phyloP scores from a whole-genome alignment of 2,888 invertebrate genomes.

The Nineta flava region DNA sequence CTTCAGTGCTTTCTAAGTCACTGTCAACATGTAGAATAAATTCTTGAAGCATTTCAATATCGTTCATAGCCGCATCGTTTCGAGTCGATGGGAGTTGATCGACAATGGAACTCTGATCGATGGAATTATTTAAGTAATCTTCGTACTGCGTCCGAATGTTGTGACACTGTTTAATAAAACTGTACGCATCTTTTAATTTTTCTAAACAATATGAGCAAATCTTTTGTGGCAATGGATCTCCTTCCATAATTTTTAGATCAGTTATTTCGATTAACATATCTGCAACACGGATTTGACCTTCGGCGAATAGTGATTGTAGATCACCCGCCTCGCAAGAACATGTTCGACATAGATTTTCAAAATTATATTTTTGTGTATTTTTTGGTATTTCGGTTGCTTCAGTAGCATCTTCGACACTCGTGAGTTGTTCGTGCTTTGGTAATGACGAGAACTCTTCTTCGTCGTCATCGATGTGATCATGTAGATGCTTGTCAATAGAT shows the following conservation, averaged over 20 bases:
- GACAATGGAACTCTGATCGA: too few species aligned
- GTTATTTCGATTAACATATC: neutral
- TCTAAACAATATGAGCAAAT: neutral
- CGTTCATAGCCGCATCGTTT: too few species aligned
- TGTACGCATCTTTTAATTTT: neutral
- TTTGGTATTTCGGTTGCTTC: too few species aligned
- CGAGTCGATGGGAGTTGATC: too few species aligned
- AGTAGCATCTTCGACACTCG: too few species aligned
- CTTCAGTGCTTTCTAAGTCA: neutral
- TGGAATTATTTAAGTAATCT: too few species aligned
- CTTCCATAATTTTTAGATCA: neutral
- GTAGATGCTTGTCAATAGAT: too few species aligned
- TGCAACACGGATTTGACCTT: neutral
- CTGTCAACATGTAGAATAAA: neutral
- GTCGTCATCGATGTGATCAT: too few species aligned
- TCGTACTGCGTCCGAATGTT: neutral
- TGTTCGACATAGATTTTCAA: neutral
- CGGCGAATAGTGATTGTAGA: neutral
- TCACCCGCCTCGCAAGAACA: neutral
- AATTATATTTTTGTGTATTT: neutral
- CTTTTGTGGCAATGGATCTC: neutral
- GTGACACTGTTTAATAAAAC: neutral
- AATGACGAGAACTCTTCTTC: too few species aligned
- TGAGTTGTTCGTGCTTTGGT: too few species aligned
- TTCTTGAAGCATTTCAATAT: too few species aligned